Percentiles rank a stretch among this genome's conserved stretches.
Conservation (phyloP, 2,888 invertebrate species). For the Meganola albula region DNA sequence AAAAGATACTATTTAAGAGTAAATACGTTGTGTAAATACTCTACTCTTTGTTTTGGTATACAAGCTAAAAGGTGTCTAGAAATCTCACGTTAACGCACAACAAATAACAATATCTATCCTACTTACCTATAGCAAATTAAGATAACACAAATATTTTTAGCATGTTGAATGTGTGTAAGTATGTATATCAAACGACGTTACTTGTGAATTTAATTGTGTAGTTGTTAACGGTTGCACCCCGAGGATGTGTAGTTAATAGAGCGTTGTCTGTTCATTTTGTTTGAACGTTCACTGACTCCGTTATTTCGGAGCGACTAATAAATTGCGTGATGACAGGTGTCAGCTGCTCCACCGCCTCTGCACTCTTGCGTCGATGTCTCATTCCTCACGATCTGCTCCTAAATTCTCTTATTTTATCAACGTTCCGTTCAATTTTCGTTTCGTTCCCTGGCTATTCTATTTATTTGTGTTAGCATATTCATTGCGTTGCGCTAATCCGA, state of each 20-base stretch:
- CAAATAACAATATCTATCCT: too few relatives aligned
- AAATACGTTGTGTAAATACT: too few relatives aligned
- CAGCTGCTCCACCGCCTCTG: constrained; percentile 77
- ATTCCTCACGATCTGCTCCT: constrained; percentile 75
- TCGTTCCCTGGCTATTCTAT: constrained; percentile 61
- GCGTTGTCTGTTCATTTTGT: constrained; percentile 73
- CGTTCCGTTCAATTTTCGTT: constrained; percentile 74
- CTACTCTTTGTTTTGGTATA: too few relatives aligned
- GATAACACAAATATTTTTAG: too few relatives aligned
- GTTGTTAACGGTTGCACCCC: constrained; percentile 54
- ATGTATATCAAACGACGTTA: too few relatives aligned
- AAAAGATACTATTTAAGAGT: too few relatives aligned
- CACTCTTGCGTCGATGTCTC: constrained; percentile 77
- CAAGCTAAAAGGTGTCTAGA: too few relatives aligned
- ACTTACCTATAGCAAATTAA: too few relatives aligned
- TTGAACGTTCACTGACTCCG: constrained; percentile 72
- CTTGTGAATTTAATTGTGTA: constrained; percentile 59
- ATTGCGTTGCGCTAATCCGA: constrained; percentile 46
- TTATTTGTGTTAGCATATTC: constrained; percentile 61
- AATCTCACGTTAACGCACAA: too few relatives aligned
- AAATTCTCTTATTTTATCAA: constrained; percentile 77
- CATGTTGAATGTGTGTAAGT: constrained; percentile 31
- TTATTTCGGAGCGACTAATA: constrained; percentile 76
- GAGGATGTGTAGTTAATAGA: constrained; percentile 72
- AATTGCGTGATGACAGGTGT: constrained; percentile 78